Base-by-base conservation (phyloP, 92 coral and sea anemone species). In the Epizoanthus stellaris region DNA sequence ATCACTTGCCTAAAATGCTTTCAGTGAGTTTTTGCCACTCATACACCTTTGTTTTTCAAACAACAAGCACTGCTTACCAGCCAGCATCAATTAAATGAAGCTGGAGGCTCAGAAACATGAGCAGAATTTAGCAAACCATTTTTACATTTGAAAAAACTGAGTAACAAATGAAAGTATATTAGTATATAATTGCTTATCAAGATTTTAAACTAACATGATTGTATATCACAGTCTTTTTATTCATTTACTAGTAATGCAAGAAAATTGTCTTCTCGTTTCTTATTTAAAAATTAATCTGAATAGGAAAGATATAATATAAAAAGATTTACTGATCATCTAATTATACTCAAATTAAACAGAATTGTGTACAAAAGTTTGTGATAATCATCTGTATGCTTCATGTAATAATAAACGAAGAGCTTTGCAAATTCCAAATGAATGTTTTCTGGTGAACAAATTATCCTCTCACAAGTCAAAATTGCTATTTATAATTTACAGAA, bases 361-460 rank as follows among this genome's bases (percentile, higher is more conserved):
- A 1, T 11, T 45, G 5, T 10, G 7, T 21, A 6, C 52, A 43
- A 42, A 52, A 21, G 5, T 73, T 21, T 53, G 13, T 39, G 53
- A 19, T 10, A 36, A 39, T 20, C 17, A 4, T 70, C 19, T 34
- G 6, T 13, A 42, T 34, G 49, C 9, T 6, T 16, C 53, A 3
- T 60, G 57, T 5, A 65, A 16, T 23, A 65, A 7, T 2, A 13
- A 4, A 17, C 20, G 64, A 38, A 13, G 38, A 54, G 12, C 13
- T 59, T 42, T 8, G 6, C 49, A 4, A 61, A 60, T 61, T 60
- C 20, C 6, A 36, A n/a, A n/a, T n/a, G n/a, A n/a, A 77, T 36
- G 38, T 38, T 61, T 77, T 6, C 10, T 61, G 61, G 70, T 40
- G 82, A 68, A 34, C 11, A 39, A 9, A 71, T 77, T 59, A 59